A percentile compares a stretch with the other conserved stretches of the same genome.
Conservation (phyloP, 2,888 invertebrate genomes). For the Leucoptera coffeella region DNA sequence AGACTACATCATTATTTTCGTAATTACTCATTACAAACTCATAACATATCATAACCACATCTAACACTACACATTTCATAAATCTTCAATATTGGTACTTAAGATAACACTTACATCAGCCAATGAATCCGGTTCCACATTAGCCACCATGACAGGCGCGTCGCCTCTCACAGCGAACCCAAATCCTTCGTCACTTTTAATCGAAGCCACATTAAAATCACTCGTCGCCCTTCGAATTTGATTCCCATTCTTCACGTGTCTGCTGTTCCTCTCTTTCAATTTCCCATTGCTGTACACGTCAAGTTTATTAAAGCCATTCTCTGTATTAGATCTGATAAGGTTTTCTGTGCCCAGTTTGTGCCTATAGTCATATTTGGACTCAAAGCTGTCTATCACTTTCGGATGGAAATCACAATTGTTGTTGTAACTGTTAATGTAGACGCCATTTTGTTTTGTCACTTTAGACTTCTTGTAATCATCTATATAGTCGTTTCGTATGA, state of each 20-base stretch:
- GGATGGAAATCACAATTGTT: conserved; percentile 33
- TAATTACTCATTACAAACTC: too few species aligned
- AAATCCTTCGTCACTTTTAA: conserved; percentile 59
- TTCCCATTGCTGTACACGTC: conserved; percentile 11
- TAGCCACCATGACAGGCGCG: conserved; percentile 87
- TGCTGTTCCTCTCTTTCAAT: conserved; percentile 12
- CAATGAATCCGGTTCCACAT: conserved; percentile 82
- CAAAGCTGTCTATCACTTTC: conserved; percentile 26
- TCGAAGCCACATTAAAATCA: conserved; percentile 29
- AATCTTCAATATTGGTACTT: too few species aligned
- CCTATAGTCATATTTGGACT: conserved; percentile 19
- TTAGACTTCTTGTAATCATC: conserved; percentile 24
- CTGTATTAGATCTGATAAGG: conserved; percentile 8
- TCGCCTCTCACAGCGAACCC: conserved; percentile 92
- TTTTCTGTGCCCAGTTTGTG: conserved; percentile 9
- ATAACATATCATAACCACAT: too few species aligned
- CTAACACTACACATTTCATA: too few species aligned
- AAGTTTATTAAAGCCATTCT: conserved; percentile 6
- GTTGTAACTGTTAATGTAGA: conserved; percentile 35
- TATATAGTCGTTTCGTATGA: conserved; percentile 27
- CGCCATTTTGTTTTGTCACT: conserved; percentile 40
- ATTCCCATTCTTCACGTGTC: conserved; percentile 11
- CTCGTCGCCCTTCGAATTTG: conserved; percentile 35
- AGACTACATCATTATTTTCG: too few species aligned
- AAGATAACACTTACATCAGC: conserved; percentile 72